Evolutionary conservation across 2,888 invertebrate genomes (phyloP).

Genomic region (Priocnemis perturbator): DNA sequence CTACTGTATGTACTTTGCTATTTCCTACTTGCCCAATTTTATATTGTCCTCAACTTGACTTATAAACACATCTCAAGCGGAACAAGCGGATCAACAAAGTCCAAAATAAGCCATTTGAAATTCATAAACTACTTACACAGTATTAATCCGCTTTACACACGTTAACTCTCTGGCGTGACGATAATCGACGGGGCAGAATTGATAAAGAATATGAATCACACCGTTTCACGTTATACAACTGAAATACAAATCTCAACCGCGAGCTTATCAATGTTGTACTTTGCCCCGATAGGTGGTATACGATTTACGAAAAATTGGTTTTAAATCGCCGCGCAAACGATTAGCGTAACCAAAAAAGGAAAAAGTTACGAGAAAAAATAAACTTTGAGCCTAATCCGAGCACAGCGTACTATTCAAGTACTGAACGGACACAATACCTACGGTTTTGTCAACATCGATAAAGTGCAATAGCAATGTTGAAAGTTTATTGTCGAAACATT

Average conservation of each 20-base stretch:
- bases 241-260: background rate
- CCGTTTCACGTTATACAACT: too few species aligned
- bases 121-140: background rate
- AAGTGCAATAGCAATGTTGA: too few species aligned
- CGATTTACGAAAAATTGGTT: background rate
- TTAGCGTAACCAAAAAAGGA: too few species aligned
- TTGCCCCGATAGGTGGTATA: background rate
- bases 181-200: background rate
- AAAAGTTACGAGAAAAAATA: too few species aligned
- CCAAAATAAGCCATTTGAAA: background rate
- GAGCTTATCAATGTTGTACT: slow-evolving; percentile 4
- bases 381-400: too few species aligned
- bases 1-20: too few species aligned
- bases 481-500: too few species aligned
- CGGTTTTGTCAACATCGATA: background rate
- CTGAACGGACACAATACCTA: too few species aligned
- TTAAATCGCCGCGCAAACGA: background rate
- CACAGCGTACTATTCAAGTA: too few species aligned
- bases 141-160: background rate
- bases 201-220: background rate
- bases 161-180: slow-evolving; percentile 5
- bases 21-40: too few species aligned
- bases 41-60: too few species aligned
- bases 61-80: too few species aligned
- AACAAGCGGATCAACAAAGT: background rate